Evolutionary conservation across 2,888 invertebrate genomes (phyloP).

Genomic region (Ormyrus rosae): DNA sequence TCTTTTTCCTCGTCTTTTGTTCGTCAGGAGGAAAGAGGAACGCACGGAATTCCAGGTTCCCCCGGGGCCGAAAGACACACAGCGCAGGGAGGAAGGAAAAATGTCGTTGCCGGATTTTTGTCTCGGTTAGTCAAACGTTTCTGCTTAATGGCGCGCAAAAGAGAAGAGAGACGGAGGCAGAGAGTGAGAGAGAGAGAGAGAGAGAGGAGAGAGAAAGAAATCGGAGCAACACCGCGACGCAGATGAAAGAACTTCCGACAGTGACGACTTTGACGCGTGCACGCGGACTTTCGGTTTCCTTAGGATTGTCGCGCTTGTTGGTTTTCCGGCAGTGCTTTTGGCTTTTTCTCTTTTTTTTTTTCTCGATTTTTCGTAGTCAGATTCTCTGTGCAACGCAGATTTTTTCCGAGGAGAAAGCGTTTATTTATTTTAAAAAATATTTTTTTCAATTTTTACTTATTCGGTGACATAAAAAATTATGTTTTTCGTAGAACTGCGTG

Average conservation of each 20-base stretch:
- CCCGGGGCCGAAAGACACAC: conserved; percentile 37
- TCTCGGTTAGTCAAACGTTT: conserved; percentile 75
- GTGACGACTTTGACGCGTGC: conserved; percentile 45
- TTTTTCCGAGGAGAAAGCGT: too few species aligned
- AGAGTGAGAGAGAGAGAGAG: not conserved
- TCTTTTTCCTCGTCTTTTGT: conserved; percentile 47
- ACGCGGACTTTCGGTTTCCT: conserved; percentile 21
- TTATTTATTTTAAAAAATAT: too few species aligned
- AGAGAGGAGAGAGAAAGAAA: not conserved
- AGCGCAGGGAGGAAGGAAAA: conserved; percentile 62
- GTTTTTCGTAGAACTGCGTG: too few species aligned
- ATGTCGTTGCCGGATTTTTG: conserved; percentile 73
- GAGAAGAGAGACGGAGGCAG: conserved; percentile 49
- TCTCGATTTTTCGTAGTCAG: too few species aligned
- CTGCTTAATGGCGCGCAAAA: conserved; percentile 74
- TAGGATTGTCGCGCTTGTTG: conserved; percentile 10
- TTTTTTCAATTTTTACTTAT: too few species aligned
- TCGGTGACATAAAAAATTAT: too few species aligned
- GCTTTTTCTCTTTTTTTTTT: conserved; percentile 15
- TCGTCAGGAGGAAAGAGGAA: conserved; percentile 57
- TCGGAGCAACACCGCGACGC: conserved; percentile 4
- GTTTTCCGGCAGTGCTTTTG: not conserved
- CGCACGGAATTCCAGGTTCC: conserved; percentile 66
- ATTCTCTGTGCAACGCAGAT: too few species aligned
- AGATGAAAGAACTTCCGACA: conserved; percentile 46